These are phyloP conservation scores for Plutomurus gul DNA, from an alignment of 1,140 invertebrate genomes.

Conservation along the genomic window DNA sequence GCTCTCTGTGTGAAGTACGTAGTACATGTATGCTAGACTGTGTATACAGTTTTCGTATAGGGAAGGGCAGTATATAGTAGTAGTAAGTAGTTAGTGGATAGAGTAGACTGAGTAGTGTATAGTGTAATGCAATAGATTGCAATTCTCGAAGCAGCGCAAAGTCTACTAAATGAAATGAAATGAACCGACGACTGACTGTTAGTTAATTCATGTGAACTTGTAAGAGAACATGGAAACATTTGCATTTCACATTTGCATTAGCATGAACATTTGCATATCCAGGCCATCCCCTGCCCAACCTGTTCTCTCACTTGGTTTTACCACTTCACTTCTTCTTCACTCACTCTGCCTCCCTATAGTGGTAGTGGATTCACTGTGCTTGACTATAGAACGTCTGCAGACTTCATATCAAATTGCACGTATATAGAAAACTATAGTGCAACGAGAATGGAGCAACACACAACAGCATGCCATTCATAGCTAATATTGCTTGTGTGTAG, in stretches of 20 bases:
- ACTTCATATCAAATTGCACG: too few species aligned
- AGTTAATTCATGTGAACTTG: conserved; percentile 45
- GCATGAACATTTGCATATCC: conserved; percentile 49
- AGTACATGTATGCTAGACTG: too few species aligned
- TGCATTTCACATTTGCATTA: conserved; percentile 47
- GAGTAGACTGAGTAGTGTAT: too few species aligned
- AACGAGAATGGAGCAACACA: too few species aligned
- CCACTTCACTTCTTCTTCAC: conserved; percentile 6
- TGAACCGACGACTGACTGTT: conserved; percentile 38
- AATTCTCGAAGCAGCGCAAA: neutral
- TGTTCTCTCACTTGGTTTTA: conserved; percentile 40
- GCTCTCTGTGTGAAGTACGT: too few species aligned
- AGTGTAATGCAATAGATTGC: conserved; percentile 7
- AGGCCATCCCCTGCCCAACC: conserved; percentile 51
- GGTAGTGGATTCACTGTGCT: too few species aligned
- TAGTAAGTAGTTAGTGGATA: too few species aligned
- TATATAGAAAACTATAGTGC: neutral
- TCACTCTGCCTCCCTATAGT: neutral
- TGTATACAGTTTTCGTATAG: too few species aligned
- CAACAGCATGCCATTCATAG: conserved; percentile 23
- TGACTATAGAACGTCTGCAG: too few species aligned
- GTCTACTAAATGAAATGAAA: conserved; percentile 31
- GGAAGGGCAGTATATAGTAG: too few species aligned
- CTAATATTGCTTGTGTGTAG: conserved; percentile 23
- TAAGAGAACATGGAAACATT: conserved; percentile 47